Evolutionary conservation across 2,113 vertebrate species (phyloP).

Genomic region (Elanus axillaris): DNA sequence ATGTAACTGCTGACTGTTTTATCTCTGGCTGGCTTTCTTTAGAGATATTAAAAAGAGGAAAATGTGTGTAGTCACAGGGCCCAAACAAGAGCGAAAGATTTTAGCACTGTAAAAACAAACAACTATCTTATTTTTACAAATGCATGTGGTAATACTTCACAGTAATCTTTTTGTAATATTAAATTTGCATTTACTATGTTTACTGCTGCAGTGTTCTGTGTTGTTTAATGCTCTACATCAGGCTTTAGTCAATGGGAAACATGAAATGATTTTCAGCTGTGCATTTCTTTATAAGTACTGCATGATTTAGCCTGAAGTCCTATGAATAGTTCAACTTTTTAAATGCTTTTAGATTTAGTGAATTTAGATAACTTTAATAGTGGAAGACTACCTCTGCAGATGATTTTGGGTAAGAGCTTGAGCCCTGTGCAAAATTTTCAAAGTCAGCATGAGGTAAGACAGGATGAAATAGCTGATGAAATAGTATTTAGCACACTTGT

Average conservation of each 20-base stretch:
- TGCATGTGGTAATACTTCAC: not conserved
- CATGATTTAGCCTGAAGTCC: not conserved
- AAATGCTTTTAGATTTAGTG: not conserved
- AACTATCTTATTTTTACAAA: not conserved
- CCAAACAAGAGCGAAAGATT: not conserved
- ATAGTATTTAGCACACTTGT: not conserved
- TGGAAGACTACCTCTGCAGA: not conserved
- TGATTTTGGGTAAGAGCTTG: not conserved
- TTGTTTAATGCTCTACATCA: not conserved
- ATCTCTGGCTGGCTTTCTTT: not conserved
- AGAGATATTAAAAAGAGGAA: not conserved
- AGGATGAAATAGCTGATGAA: not conserved
- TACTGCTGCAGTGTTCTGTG: not conserved
- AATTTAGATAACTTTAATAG: not conserved
- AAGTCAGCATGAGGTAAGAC: not conserved
- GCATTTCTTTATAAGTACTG: not conserved
- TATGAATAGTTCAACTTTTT: not conserved
- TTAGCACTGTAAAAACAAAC: not conserved
- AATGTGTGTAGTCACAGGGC: not conserved
- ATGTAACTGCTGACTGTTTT: not conserved
- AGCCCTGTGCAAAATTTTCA: not conserved
- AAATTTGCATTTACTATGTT: not conserved
- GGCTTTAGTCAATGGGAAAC: not conserved
- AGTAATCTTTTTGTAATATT: not conserved
- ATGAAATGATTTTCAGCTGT: slow-evolving; percentile 5